phyloP scores from a whole-genome alignment of 2,888 invertebrate species.

The Folsomia candida region DNA sequence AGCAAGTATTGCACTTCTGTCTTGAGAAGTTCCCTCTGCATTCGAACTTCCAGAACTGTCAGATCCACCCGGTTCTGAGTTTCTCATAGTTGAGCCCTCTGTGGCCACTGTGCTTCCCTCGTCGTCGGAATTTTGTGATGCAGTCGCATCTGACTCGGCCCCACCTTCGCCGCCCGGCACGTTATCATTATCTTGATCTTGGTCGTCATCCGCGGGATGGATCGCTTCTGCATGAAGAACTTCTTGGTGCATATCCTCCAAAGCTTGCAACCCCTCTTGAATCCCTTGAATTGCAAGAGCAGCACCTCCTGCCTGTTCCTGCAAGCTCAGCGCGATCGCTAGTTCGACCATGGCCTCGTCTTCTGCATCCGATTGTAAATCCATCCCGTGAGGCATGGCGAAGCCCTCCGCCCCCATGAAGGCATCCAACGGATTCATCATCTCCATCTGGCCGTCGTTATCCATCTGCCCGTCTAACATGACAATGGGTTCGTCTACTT shows the following conservation, averaged over 20 bases:
- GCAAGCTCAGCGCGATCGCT: slow-evolving; percentile 89
- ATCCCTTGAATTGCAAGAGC: slow-evolving; percentile 57
- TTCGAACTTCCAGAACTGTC: slow-evolving; percentile 50
- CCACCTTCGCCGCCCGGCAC: slow-evolving; percentile 35
- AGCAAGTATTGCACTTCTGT: slow-evolving; percentile 23
- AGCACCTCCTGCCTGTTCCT: slow-evolving; percentile 68
- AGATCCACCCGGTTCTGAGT: slow-evolving; percentile 50
- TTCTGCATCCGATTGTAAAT: slow-evolving; percentile 90
- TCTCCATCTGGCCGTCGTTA: slow-evolving; percentile 42
- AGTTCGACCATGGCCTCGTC: slow-evolving; percentile 96
- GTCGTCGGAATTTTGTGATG: slow-evolving; percentile 72
- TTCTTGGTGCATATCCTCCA: slow-evolving; percentile 51
- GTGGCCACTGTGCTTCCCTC: slow-evolving; percentile 94
- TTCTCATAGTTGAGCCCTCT: slow-evolving; percentile 78
- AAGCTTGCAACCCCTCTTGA: slow-evolving; percentile 53
- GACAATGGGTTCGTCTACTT: slow-evolving; percentile 50
- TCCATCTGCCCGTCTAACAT: slow-evolving; percentile 42
- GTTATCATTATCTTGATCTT: slow-evolving; percentile 35
- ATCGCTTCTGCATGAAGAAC: slow-evolving; percentile 46
- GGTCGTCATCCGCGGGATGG: slow-evolving; percentile 46
- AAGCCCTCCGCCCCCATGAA: slow-evolving; percentile 50
- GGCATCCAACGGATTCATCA: slow-evolving; percentile 48
- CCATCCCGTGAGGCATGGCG: slow-evolving; percentile 57
- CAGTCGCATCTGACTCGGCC: slow-evolving; percentile 50
- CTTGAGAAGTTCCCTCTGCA: slow-evolving; percentile 47